Evolutionary conservation across 1,140 invertebrate genomes (phyloP), one percentile per base, ranked within the genome.

Genomic region (Eriocheir sinensis): DNA sequence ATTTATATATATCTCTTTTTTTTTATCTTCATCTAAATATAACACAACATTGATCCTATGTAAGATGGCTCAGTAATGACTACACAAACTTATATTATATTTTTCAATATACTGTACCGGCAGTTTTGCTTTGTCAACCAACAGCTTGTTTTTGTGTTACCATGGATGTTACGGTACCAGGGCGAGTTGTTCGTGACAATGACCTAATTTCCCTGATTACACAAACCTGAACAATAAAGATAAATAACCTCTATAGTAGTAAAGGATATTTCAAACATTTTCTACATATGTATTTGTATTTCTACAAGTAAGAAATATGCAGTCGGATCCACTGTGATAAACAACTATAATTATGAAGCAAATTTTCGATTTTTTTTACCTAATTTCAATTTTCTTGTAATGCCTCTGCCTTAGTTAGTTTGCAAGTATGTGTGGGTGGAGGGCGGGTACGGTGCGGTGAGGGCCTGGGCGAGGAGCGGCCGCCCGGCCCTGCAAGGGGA

Each of bases 31-130:
- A 40, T 15, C 53, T 93, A 93, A 89, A 89, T 15, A 32, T 89
- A 72, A 88, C 86, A 93, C 86, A 93, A 90, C 89, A 90, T 72
- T 79, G 38, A 32, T 41, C 30, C 30, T 79, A 38, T 86, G 85
- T 44, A 40, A 38, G 27, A 30, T 53, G 44, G 36, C 89, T 91
- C 53, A 36, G 53, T 91, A 91, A 34, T 30, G 34, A 32, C 8
- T 34, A 60, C 9, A 79, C 36, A 40, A 72, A 38, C 30, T 32
- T 72, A 38, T 91, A 38, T 72, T 79, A 79, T 79, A 32, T 72
- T 41, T n/a, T 48, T 44, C 40, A 89, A 38, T 48, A 89, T 41
- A 44, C 44, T 89, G 36, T n/a, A 72, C 60, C 21, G 6, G 21
- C n/a, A 72, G 27, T 72, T 72, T 72, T 1, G 12, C 60, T n/a